These are phyloP conservation scores for Conchocele bisecta DNA, from an alignment of 2,888 invertebrate species.

Conservation along the genomic window DNA sequence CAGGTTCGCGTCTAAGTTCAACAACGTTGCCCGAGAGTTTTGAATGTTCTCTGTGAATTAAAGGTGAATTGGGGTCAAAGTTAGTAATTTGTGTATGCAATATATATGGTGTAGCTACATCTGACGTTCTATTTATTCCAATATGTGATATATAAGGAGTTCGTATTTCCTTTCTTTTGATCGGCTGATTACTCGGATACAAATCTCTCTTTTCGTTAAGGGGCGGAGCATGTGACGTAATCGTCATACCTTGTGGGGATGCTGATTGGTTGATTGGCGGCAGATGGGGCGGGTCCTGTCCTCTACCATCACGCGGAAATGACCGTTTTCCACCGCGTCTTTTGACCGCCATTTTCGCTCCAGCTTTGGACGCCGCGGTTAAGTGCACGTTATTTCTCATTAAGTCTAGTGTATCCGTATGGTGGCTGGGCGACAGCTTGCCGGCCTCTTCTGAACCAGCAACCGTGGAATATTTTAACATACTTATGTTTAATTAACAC, in stretches of 20 bases:
- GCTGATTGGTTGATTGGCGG: conserved; percentile 59
- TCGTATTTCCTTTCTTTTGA: conserved; percentile 57
- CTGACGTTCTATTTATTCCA: conserved; percentile 46
- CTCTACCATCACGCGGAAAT: conserved; percentile 36
- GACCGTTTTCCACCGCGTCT: conserved; percentile 45
- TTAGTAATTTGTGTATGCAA: conserved; percentile 59
- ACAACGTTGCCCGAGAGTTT: conserved; percentile 60
- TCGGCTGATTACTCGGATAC: conserved; percentile 19
- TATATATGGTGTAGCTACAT: conserved; percentile 63
- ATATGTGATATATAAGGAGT: conserved; percentile 57
- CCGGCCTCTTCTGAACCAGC: conserved; percentile 60
- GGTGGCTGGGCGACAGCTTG: conserved; percentile 59
- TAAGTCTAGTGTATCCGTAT: conserved; percentile 39
- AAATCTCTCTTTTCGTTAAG: conserved; percentile 26
- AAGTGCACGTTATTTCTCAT: conserved; percentile 53
- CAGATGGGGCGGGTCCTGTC: conserved; percentile 47
- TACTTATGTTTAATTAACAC: too few species aligned
- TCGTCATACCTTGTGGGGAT: conserved; percentile 36
- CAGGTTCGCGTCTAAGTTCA: conserved; percentile 49
- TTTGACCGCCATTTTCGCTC: conserved; percentile 63
- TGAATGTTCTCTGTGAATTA: conserved; percentile 51
- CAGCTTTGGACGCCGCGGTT: conserved; percentile 52
- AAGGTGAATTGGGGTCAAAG: conserved; percentile 37
- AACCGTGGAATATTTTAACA: conserved; percentile 65
- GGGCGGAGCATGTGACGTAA: conserved; percentile 17